Percentiles rank a stretch among this genome's conserved stretches.
Evolutionary conservation across 92 coral and sea anemone species (phyloP).

Genomic region (Epizoanthus illoricatus): DNA sequence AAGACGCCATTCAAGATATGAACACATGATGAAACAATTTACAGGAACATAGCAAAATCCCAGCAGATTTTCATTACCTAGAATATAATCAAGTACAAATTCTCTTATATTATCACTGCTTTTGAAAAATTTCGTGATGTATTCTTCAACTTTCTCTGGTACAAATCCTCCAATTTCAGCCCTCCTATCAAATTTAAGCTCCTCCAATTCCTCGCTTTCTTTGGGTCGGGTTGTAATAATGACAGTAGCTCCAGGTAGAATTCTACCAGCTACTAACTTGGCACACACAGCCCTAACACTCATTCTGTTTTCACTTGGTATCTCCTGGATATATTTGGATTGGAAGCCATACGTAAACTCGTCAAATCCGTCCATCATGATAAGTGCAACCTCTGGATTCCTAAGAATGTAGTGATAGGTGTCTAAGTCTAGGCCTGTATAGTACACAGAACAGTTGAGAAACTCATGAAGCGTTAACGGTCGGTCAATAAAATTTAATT

Average conservation of each 20-base stretch:
- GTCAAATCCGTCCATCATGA: neutral
- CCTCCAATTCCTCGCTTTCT: neutral
- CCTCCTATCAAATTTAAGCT: neutral
- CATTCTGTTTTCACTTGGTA: neutral
- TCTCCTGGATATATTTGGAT: neutral
- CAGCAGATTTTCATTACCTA: no score
- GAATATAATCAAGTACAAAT: neutral
- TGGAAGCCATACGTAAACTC: neutral
- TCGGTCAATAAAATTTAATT: neutral
- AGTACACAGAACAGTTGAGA: neutral
- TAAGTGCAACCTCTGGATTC: neutral
- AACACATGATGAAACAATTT: neutral
- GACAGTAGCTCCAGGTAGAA: neutral
- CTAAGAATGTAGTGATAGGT: neutral
- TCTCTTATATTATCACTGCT: neutral
- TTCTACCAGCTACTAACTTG: neutral
- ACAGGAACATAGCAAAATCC: no score
- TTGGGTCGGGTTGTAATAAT: neutral
- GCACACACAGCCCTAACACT: neutral
- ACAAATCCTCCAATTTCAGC: constrained; percentile 2
- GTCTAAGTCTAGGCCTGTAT: neutral
- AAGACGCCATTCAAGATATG: neutral
- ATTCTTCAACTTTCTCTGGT: neutral
- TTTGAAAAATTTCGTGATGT: neutral
- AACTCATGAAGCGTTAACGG: neutral